Evolutionary conservation across 2,888 invertebrate genomes (phyloP), one percentile per base, ranked within the genome.

Genomic region (Diploptera punctata): DNA sequence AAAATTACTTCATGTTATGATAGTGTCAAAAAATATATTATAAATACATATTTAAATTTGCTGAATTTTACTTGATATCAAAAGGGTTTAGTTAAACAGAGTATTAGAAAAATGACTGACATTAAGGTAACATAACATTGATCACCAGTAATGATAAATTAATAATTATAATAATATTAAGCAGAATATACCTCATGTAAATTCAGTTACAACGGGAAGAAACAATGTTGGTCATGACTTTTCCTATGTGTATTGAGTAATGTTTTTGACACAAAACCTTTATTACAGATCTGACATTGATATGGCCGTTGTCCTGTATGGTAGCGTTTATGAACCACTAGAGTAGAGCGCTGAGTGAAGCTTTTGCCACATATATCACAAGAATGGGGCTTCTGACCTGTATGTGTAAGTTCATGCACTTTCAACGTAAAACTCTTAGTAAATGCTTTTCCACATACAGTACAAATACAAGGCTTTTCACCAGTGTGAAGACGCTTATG

Each of bases 191-290:
- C n/a, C n/a, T n/a, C n/a, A n/a, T n/a, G n/a, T n/a, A n/a, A n/a
- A n/a, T n/a, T n/a, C n/a, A n/a, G n/a, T 57, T n/a, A 57, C 29
- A 57, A 16, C n/a, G 24, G 57, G 29, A 57, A 57, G 13, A 38
- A 44, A 16, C 65, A 21, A 13, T 19, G 9, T 29, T 65, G 65
- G n/a, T 67, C 67, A 49, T 75, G 75, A 52, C 49, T 70, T 29
- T 87, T 89, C 77, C 88, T 83, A 77, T 89, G 89, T 82, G 88
- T 86, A 78, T 88, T 88, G 67, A 89, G 83, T 82, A 88, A 85
- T 5, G 89, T 88, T 80, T 87, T 87, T 75, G 89, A 88, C 21
- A 88, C 88, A 81, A 89, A 89, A 33, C 87, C 88, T 78, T 88
- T 88, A 3, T 84, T 84, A 80, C 89, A 89, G 76, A 87, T 82